Base-by-base conservation (phyloP, 2,888 invertebrate species). In the Stomorhina lunata region DNA sequence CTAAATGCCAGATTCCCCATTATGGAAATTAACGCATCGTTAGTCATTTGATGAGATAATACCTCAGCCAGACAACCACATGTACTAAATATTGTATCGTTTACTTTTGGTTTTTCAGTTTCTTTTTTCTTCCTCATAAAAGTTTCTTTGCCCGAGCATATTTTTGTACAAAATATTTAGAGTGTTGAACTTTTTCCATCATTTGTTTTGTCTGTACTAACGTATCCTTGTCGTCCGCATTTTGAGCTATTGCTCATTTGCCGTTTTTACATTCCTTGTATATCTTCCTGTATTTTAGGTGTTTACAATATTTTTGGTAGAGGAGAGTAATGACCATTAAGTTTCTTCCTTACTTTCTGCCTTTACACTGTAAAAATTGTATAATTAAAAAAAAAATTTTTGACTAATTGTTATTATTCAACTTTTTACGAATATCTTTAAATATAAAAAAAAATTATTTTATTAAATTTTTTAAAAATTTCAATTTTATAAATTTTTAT, bases 21-120 rank as follows among this genome's bases (percentile, higher is more conserved):
- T 87, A 87, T 87, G 87, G 86, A 87, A 87, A 87, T 87, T 87
- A 87, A 87, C 87, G 87, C 87, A 87, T 87, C 87, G 87, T 87
- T 87, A 86, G 86, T 85, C 87, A 86, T 86, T 87, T 87, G 87
- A 87, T 86, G 87, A 86, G 86, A 86, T 87, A 87, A 87, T 86
- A 85, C 86, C 83, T 85, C 84, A 81, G 84, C 83, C 84, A 86
- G 86, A 85, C 86, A 84, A 84, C 85, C 86, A 83, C 85, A 85
- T 81, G 84, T 76, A 79, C 79, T 53, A 76, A 59, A 79, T 57
- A 82, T 76, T 66, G 25, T 65, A 66, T 66, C 75, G 65, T 75
- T 53, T 57, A 55, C 12, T 66, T 75, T 29, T 57, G 43, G 9
- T 50, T 22, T 68, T 57, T 10, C 12, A 48, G 17, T 50, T 68